Evolutionary conservation across 2,113 vertebrate species (phyloP).

Genomic region (Dolichotis patagonum): DNA sequence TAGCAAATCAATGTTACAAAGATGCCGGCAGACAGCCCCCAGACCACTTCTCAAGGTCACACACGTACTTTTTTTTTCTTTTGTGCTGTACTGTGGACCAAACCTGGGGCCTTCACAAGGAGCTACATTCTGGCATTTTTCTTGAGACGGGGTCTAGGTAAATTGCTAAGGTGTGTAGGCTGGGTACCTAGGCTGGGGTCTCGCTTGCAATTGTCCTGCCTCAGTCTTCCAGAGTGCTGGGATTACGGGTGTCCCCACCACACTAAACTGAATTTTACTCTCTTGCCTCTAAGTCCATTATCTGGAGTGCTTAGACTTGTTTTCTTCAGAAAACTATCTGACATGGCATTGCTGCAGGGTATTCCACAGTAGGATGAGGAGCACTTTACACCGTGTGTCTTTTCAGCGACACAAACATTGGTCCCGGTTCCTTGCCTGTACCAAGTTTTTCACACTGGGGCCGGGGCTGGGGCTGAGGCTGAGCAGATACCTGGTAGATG

Average conservation of each 20-base stretch:
- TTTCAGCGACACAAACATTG: neutral
- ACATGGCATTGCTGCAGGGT: rapidly evolving
- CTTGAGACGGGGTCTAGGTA: neutral
- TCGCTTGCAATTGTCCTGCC: neutral
- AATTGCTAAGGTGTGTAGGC: neutral
- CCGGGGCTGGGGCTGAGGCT: neutral
- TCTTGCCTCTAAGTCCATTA: neutral
- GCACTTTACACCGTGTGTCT: neutral
- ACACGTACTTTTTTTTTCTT: neutral
- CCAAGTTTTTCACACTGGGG: neutral
- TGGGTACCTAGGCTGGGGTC: neutral
- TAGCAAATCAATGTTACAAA: neutral
- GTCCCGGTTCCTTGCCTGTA: neutral
- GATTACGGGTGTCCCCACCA: neutral
- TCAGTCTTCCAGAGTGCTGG: neutral
- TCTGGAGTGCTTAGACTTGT: neutral
- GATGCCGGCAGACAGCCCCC: too few species aligned
- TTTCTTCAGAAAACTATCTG: neutral
- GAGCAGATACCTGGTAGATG: slow-evolving; percentile 94
- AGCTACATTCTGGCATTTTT: neutral
- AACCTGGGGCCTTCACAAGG: neutral
- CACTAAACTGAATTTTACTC: neutral
- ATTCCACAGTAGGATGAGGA: rapidly evolving
- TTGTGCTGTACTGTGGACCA: neutral
- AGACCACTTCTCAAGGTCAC: neutral